Evolutionary conservation across 2,113 vertebrate genomes (phyloP).

Genomic region (Sitta europaea): DNA sequence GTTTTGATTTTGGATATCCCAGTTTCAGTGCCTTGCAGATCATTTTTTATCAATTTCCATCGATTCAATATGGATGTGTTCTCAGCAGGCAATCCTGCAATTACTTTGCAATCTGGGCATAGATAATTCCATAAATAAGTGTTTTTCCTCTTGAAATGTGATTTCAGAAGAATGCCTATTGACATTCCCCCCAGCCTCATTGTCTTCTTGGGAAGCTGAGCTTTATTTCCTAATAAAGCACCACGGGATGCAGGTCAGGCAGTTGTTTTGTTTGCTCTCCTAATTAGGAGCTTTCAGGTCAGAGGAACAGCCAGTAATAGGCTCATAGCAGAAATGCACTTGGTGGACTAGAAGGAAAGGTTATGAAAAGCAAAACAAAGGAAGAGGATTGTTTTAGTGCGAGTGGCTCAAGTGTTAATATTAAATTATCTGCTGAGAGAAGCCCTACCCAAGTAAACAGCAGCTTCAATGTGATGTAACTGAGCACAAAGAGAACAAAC

Average conservation of each 20-base stretch:
- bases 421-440: not conserved
- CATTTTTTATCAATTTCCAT: not conserved
- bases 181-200: not conserved
- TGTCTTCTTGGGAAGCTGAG: not conserved
- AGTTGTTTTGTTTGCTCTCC: not conserved
- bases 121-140: slow-evolving; percentile 44
- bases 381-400: not conserved
- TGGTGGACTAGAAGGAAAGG: not conserved
- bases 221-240: slow-evolving; percentile 3
- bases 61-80: slow-evolving; percentile 32
- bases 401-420: not conserved
- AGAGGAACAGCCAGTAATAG: not conserved
- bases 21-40: not conserved
- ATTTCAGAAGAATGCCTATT: not conserved
- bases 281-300: not conserved
- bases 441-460: not conserved
- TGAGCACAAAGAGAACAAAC: not conserved
- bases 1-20: slow-evolving; percentile 8
- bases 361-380: not conserved
- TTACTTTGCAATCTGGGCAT: slow-evolving; percentile 42
- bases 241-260: not conserved
- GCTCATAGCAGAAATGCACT: not conserved
- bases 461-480: not conserved
- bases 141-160: slow-evolving; percentile 45
- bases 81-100: slow-evolving; percentile 23